Base-by-base conservation (phyloP, 2,113 vertebrate species). In the Sorex fumeus region DNA sequence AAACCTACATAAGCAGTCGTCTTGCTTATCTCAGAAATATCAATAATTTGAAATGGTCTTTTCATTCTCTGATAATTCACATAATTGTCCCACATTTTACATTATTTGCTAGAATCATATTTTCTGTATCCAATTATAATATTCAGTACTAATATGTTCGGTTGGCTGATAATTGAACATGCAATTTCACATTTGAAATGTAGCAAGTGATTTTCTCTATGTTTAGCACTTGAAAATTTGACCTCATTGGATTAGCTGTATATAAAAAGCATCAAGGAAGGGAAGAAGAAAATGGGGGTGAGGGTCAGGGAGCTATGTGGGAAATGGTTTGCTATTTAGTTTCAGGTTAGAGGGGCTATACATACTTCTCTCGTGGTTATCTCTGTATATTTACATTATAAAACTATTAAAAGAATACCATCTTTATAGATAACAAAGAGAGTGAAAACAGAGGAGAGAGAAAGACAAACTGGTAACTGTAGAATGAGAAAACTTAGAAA, bases 201-300 rank as follows among this genome's bases (percentile, higher is more conserved):
- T 74, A 81, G 23, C 43, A 67, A 36, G 82, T 83, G 4, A 71
- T 70, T 57, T 87, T 69, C n/a, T 83, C 64, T 75, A n/a, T 87
- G 13, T 53, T 78, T 23, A 77, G 6, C 25, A 66, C 64, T 32
- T 83, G 40, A 64, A 18, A 32, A 83, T 47, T 77, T 87, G 32
- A 64, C 47, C 64, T 71, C 64, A 77, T 25, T 77, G 53, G 4
- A 64, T 43, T 83, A 40, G 40, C 64, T 40, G 4, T 75, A 28
- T 62, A 71, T 82, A 77, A 94, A 87, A 50, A 50, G 13, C 70
- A 40, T 11, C 21, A 77, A 76, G 28, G 40, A 71, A 11, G 64
- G 30, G 28, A 69, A 8, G 34, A 34, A 10, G 8, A 28, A 40
- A 25, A 13, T 18, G 57, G 18, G 28, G 40, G 3, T 25, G 27